A percentile compares a stretch with the other conserved stretches of the same genome.
These are phyloP conservation scores for Pipistrellus pipistrellus DNA, from an alignment of 2,797 vertebrate genomes.

Conservation along the genomic window DNA sequence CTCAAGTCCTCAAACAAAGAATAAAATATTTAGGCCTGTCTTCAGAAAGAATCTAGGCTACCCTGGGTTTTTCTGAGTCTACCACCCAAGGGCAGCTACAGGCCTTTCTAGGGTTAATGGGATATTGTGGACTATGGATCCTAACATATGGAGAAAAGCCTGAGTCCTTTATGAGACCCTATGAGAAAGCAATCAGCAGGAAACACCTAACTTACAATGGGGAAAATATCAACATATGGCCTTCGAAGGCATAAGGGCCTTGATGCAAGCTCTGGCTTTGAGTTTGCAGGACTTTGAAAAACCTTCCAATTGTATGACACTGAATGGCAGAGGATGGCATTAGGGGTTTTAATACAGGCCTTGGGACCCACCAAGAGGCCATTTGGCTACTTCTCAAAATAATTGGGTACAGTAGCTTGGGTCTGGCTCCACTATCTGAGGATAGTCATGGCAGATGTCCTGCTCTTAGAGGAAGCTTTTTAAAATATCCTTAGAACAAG, in stretches of 20 bases:
- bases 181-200: neutral
- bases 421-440: neutral
- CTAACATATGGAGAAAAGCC: neutral
- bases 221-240: too few species aligned
- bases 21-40: too few species aligned
- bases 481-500: neutral
- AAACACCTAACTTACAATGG: neutral
- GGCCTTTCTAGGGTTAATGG: neutral
- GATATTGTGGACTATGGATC: neutral
- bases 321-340: neutral
- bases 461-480: neutral
- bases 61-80: neutral
- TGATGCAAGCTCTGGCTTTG: neutral
- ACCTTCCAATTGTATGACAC: neutral
- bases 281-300: neutral
- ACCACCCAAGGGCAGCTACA: neutral
- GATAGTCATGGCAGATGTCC: neutral
- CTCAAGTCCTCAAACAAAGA: too few species aligned
- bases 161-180: neutral
- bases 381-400: neutral
- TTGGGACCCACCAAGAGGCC: neutral
- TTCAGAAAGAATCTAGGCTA: too few species aligned
- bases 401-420: neutral
- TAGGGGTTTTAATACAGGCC: neutral
- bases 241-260: neutral